These are phyloP conservation scores for Gobionotothen gibberifrons DNA, from an alignment of 2,797 vertebrate genomes.

Conservation along the genomic window DNA sequence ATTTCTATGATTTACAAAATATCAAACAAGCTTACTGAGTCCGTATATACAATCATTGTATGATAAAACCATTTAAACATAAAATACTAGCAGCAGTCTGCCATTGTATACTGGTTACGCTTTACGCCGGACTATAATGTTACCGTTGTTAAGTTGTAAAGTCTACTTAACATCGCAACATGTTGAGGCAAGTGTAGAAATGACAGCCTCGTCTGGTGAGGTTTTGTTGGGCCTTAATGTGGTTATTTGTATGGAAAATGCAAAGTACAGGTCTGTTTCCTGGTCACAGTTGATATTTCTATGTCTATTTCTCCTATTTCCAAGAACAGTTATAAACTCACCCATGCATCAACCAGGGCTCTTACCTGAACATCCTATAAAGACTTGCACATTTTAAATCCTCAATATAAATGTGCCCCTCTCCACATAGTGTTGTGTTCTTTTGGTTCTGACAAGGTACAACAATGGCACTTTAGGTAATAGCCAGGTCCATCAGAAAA, in stretches of 20 bases:
- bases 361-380: slow-evolving; percentile 1
- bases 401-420: neutral
- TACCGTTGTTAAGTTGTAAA: neutral
- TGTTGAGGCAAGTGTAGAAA: neutral
- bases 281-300: slow-evolving; percentile 2
- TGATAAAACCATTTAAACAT: too few species aligned
- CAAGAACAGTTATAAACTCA: neutral
- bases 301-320: slow-evolving; percentile 17
- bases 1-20: neutral
- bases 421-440: neutral
- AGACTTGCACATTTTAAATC: neutral
- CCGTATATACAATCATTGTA: neutral
- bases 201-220: too few species aligned
- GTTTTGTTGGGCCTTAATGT: neutral
- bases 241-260: neutral
- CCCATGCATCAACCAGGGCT: neutral
- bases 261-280: neutral
- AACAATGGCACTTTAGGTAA: too few species aligned
- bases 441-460: neutral
- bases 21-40: neutral
- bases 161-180: neutral
- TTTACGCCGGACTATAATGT: neutral
- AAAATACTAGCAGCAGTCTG: too few species aligned
- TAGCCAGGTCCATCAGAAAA: too few species aligned
- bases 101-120: too few species aligned